Evolutionary conservation across 2,113 vertebrate genomes (phyloP).

Genomic region (Vulpes ferrilata): DNA sequence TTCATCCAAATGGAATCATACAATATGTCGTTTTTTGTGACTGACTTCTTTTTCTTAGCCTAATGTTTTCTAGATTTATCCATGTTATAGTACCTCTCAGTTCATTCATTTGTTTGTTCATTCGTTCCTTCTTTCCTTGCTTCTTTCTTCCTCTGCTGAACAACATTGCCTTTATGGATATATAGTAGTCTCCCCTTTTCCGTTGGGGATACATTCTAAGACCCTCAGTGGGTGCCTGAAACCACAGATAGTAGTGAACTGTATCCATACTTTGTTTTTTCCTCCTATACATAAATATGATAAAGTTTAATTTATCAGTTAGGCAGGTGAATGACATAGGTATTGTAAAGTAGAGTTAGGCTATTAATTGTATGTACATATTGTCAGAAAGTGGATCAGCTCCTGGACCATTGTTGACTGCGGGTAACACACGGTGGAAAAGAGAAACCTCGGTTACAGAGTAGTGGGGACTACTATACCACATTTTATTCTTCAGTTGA

Average conservation of each 20-base stretch:
- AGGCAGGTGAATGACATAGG: not conserved
- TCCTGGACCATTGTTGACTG: not conserved
- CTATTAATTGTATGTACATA: not conserved
- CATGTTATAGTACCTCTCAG: not conserved
- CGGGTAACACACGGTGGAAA: not conserved
- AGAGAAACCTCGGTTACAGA: not conserved
- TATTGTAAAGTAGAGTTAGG: not conserved
- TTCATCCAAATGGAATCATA: not conserved
- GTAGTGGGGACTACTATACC: not conserved
- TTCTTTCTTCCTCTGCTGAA: not conserved
- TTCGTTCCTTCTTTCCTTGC: not conserved
- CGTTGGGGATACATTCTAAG: not conserved
- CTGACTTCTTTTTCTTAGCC: not conserved
- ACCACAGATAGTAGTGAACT: not conserved
- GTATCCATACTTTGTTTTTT: no score
- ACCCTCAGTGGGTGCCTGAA: not conserved
- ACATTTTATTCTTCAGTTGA: not conserved
- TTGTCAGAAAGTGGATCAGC: not conserved
- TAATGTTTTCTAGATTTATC: slow-evolving; percentile 9
- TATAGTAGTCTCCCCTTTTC: not conserved
- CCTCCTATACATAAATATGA: not conserved
- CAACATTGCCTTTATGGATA: not conserved
- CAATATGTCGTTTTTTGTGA: not conserved
- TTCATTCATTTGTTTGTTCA: not conserved
- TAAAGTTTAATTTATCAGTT: not conserved